Evolutionary conservation across 1,140 invertebrate genomes (phyloP), one percentile per base, ranked within the genome.

Genomic region (Neodiprion lecontei): DNA sequence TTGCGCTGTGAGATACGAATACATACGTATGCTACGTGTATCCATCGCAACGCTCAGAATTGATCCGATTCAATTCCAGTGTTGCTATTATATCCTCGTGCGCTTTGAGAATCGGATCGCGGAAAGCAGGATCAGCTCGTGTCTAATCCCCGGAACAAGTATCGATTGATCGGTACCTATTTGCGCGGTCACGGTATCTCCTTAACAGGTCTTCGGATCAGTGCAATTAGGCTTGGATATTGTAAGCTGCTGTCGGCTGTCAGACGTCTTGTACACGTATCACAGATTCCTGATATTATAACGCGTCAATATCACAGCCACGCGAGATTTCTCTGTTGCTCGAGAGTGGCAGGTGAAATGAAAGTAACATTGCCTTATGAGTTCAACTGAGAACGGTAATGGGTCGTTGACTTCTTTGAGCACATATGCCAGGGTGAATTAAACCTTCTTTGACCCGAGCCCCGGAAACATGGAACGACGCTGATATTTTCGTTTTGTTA

Each of bases 171-270:
- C 53, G 9, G 9, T 61, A 5, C 28, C 1, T 40, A 40, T 5
- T 40, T 40, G 28, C 28, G 53, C 53, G 11, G 53, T 40, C 53
- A 61, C 53, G 53, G 53, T 61, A 61, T 61, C 53, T 61, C 53
- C 53, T 61, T 61, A 61, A 61, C 53, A 61, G 53, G 53, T 61
- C 53, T 61, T 61, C 11, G 53, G 53, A 61, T 61, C 53, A 17
- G n/a, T 61, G 53, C 53, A 61, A 61, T 61, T 11, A 61, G 53
- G 53, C 53, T 61, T 17, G 11, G 53, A 14, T 61, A 61, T 61
- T 61, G n/a, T 61, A 17, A 61, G n/a, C 53, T 17, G 53, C 53
- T 61, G 53, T 61, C 8, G 53, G 53, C 53, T 61, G 53, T 61
- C 53, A 61, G 11, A 5, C n/a, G 53, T 61, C n/a, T 61, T 40